Conservation (phyloP, 2,797 vertebrate species). For the Sebastes paucispinis region DNA sequence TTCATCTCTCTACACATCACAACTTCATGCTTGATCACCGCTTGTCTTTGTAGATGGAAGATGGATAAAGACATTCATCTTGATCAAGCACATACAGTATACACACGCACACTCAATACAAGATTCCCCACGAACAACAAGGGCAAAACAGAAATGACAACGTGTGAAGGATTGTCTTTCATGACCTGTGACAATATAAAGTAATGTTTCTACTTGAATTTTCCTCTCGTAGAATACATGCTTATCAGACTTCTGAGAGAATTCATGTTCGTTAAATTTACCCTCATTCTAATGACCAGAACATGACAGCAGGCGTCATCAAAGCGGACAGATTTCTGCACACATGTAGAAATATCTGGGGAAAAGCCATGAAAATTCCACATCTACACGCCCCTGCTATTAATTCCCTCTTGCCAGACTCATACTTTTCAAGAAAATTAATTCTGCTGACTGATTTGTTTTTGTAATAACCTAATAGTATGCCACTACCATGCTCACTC, state of each 20-base stretch:
- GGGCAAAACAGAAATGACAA: background rate
- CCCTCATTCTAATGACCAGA: slow-evolving; percentile 23
- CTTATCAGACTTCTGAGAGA: slow-evolving; percentile 24
- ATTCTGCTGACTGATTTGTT: slow-evolving; percentile 84
- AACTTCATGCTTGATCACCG: slow-evolving; percentile 40
- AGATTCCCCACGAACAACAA: background rate
- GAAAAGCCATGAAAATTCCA: slow-evolving; percentile 70
- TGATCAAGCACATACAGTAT: slow-evolving; percentile 39
- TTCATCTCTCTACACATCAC: slow-evolving; percentile 44
- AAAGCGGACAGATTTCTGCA: slow-evolving; percentile 41
- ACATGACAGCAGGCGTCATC: slow-evolving; percentile 31
- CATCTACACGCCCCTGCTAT: slow-evolving; percentile 58
- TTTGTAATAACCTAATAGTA: slow-evolving; percentile 85
- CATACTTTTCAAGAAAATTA: slow-evolving; percentile 81
- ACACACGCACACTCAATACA: background rate
- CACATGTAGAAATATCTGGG: slow-evolving; percentile 30
- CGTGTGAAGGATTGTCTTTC: background rate
- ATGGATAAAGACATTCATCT: slow-evolving; percentile 54
- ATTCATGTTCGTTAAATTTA: slow-evolving; percentile 13
- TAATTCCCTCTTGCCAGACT: slow-evolving; percentile 74
- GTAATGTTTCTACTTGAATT: background rate
- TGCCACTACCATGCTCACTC: slow-evolving; percentile 77
- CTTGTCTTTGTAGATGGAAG: slow-evolving; percentile 51
- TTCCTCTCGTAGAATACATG: slow-evolving; percentile 11
- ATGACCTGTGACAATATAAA: background rate